Base-by-base conservation (phyloP, 1,140 invertebrate species). In the Phenacoccus solenopsis region DNA sequence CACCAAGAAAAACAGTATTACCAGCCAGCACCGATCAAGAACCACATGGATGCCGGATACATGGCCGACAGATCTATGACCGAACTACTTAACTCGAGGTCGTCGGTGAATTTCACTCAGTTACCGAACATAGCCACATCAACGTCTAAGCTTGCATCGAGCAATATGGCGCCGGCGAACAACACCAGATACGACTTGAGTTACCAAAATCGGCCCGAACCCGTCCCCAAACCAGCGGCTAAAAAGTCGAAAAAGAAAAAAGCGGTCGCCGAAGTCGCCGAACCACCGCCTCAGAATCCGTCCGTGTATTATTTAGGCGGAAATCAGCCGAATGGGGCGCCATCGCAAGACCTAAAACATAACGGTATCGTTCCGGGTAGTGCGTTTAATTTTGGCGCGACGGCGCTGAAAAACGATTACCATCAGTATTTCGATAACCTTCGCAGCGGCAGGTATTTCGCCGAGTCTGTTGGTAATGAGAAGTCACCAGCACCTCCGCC, bases 381-480 rank as follows among this genome's bases (percentile, higher is more conserved):
- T 76, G 85, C 86, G 70, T 88, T 88, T 71, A 88, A 87, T 74
- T 88, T 87, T 75, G 85, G 85, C 25, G 78, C 84, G 0, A 78
- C 84, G 83, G 21, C 70, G 7, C 27, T 78, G 35, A 84, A 85
- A 75, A 79, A 81, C 69, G 75, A 75, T 32, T 81, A 79, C 74
- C 75, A 81, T 28, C 82, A 82, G 28, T 87, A 85, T 76, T 79
- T 88, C 57, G 75, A 32, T 76, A 74, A 67, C 75, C 73, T 68
- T 72, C 74, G 12, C 70, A 74, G 27, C 73, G 72, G 32, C 35
- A 73, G 59, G 21, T 64, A 24, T 27, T 64, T 64, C 59, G 59
- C 22, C 25, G 59, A 27, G 21, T 13, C 22, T 16, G 56, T 82
- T 73, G 78, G 80, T 72, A 85, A 84, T 78, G 81, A 84, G 74